Base-by-base conservation (phyloP, 2,888 invertebrate genomes). In the Tetragonisca angustula region DNA sequence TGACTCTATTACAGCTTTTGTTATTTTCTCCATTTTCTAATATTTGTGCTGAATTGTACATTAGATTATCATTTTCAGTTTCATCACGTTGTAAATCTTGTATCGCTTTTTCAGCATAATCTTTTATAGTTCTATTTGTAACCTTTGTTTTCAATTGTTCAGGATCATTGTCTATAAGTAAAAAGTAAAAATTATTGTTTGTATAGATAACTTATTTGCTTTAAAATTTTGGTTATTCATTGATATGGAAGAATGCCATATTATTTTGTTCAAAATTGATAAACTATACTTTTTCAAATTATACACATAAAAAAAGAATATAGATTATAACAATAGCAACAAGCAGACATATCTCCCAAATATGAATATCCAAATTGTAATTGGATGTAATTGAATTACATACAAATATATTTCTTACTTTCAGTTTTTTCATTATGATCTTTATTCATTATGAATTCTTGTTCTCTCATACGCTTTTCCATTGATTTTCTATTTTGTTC, bases 91-190 rank as follows among this genome's bases (percentile, higher is more conserved):
- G 91, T 4, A 92, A 88, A 54, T 92, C 90, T 73, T 93, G 90
- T 11, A 93, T 88, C 2, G 88, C 85, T 71, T 90, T 91, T 74
- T 92, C 90, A 1, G 90, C 90, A 67, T 93, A 93, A 72, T 88
- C 88, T 67, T 92, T 94, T 24, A 93, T 90, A 17, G 81, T 84
- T 85, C 85, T 89, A 62, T 72, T 88, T 2, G 74, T 62, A 52
- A 49, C 32, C 6, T 73, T 73, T 32, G 86, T 54, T 76, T 88
- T 90, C 4, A 74, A 27, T 19, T 81, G 70, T 27, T 84, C 84
- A 24, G 32, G 32, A 21, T 85, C 85, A 65, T n/a, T 68, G n/a
- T 69, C 81, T 88, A 50, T 21, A 65, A 70, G 77, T 24, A 67
- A 81, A 71, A 77, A 70, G 52, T 19, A 36, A 50, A 68, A 56